phyloP scores from a whole-genome alignment of 2,113 vertebrate species.

The Melanerpes formicivorus region DNA sequence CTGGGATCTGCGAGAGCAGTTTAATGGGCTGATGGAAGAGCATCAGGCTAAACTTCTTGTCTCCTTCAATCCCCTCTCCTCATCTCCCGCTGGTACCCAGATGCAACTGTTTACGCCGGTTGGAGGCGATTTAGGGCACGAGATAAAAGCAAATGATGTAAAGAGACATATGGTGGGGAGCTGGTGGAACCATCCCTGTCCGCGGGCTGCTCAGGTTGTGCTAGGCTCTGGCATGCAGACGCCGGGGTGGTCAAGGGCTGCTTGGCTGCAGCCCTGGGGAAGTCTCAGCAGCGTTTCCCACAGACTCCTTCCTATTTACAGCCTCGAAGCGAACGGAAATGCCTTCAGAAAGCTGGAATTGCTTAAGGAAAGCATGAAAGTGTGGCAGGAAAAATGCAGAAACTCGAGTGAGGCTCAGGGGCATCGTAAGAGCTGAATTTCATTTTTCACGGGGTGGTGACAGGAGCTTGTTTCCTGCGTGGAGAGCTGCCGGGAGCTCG shows the following conservation, averaged over 20 bases:
- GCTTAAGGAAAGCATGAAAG: neutral
- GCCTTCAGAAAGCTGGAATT: neutral
- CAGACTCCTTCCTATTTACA: neutral
- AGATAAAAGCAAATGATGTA: neutral
- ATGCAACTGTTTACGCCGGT: neutral
- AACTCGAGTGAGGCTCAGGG: accelerated
- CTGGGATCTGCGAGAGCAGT: neutral
- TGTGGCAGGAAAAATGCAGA: neutral
- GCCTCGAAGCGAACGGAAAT: neutral
- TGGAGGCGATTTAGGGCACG: neutral
- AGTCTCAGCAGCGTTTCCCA: neutral
- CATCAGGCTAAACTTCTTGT: neutral
- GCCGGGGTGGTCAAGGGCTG: neutral
- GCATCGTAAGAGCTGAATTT: neutral
- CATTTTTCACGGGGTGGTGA: neutral
- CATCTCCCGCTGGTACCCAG: neutral
- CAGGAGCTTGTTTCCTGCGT: neutral
- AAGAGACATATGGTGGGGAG: neutral
- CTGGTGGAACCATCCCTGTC: neutral
- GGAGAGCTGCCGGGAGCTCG: neutral
- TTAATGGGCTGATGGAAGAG: neutral
- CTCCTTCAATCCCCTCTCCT: neutral
- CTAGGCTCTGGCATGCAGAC: neutral
- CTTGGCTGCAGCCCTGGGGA: neutral
- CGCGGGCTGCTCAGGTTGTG: neutral